A percentile compares a stretch with the other conserved stretches of the same genome.
Evolutionary conservation across 2,888 invertebrate genomes (phyloP).

Genomic region (Melieria picta): DNA sequence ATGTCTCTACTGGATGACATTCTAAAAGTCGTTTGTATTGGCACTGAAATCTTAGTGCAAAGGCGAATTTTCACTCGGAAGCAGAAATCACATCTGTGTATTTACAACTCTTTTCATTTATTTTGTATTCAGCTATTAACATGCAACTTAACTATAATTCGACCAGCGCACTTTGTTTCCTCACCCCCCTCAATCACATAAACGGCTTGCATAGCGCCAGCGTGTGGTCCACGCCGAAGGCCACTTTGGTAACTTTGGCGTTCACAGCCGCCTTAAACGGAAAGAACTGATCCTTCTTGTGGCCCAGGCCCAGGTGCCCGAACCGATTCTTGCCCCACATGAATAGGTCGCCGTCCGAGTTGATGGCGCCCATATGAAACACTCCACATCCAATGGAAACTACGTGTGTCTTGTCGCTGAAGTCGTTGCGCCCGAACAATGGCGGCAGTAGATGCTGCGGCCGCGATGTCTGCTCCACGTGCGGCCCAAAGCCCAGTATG

Average conservation of each 20-base stretch:
- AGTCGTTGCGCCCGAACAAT: constrained; percentile 87
- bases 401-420: constrained; percentile 77
- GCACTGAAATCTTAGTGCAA: too few relatives aligned
- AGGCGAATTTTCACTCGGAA: too few relatives aligned
- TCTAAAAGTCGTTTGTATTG: too few relatives aligned
- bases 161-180: too few relatives aligned
- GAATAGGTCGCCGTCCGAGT: constrained; percentile 84
- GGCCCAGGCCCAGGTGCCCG: constrained; percentile 86
- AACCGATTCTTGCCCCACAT: constrained; percentile 91
- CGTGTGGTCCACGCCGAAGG: constrained; percentile 88
- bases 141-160: too few relatives aligned
- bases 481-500: constrained; percentile 88
- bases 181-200: constrained; percentile 63
- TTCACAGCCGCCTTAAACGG: constrained; percentile 86
- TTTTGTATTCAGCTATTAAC: too few relatives aligned
- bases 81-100: too few relatives aligned
- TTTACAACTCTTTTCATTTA: too few relatives aligned
- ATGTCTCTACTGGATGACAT: too few relatives aligned
- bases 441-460: constrained; percentile 82
- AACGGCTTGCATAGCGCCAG: constrained; percentile 80
- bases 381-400: constrained; percentile 77
- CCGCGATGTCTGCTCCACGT: constrained; percentile 71
- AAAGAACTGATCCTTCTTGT: constrained; percentile 84
- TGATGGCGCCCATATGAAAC: constrained; percentile 83
- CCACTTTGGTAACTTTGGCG: constrained; percentile 77